A percentile compares a stretch with the other conserved stretches of the same genome.
Evolutionary conservation across 2,888 invertebrate species (phyloP).

Genomic region (Acleris emargana): DNA sequence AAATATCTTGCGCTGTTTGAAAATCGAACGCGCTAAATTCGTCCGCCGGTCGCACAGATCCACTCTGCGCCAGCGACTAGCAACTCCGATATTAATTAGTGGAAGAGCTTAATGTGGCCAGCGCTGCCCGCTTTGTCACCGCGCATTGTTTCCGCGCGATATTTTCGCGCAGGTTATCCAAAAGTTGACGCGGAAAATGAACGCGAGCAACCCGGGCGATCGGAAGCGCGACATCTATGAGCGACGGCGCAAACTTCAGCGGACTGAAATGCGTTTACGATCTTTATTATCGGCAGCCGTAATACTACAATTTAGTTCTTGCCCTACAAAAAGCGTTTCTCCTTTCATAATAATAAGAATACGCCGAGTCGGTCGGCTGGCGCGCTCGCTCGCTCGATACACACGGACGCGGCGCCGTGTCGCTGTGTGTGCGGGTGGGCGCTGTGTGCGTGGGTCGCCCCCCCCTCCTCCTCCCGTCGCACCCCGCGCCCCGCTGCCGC

Average conservation of each 20-base stretch:
- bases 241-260: constrained; percentile 74
- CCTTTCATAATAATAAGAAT: constrained; percentile 86
- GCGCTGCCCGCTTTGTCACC: constrained; percentile 8
- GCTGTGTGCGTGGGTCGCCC: constrained; percentile 50
- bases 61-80: background rate
- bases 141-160: constrained; percentile 7
- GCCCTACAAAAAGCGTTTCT: constrained; percentile 84
- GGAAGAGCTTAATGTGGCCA: constrained; percentile 18
- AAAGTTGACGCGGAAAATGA: constrained; percentile 13
- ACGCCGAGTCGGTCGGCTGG: constrained; percentile 81
- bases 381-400: constrained; percentile 78
- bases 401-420: constrained; percentile 61
- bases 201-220: constrained; percentile 45
- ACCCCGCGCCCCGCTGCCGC: constrained; percentile 43
- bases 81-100: constrained; percentile 16
- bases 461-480: constrained; percentile 46
- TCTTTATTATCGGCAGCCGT: constrained; percentile 80
- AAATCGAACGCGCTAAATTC: constrained; percentile 11
- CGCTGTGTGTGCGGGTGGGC: constrained; percentile 55
- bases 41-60: constrained; percentile 1
- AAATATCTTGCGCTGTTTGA: constrained; percentile 15
- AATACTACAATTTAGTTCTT: constrained; percentile 83
- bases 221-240: constrained; percentile 80
- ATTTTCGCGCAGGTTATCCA: constrained; percentile 21
- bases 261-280: constrained; percentile 79